Evolutionary conservation across 2,113 vertebrate genomes (phyloP).

Genomic region (Argyrosomus japonicus): DNA sequence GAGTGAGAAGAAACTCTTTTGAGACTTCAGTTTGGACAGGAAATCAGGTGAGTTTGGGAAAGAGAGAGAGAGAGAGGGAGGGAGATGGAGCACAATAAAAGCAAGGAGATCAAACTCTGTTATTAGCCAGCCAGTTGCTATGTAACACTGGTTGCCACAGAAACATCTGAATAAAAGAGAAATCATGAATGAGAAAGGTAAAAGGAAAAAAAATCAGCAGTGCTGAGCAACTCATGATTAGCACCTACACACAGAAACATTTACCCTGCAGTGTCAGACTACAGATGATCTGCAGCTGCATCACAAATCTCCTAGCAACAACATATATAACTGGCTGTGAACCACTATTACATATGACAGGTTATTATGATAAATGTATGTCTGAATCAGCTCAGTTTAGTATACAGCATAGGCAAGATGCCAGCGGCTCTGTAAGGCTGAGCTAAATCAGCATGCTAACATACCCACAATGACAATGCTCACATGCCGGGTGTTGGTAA

Average conservation of each 20-base stretch:
- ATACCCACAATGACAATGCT: too few species aligned
- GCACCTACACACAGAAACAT: constrained; percentile 28
- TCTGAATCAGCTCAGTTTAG: too few species aligned
- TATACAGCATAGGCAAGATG: too few species aligned
- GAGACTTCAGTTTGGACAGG: constrained; percentile 17
- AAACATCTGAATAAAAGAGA: constrained; percentile 79
- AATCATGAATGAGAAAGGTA: constrained; percentile 69
- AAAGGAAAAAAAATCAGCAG: background rate
- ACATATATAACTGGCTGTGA: constrained; percentile 28
- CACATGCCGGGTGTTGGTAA: too few species aligned
- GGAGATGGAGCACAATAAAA: constrained; percentile 28
- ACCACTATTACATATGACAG: background rate
- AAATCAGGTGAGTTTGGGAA: constrained; percentile 38
- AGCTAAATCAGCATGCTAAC: too few species aligned
- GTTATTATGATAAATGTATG: too few species aligned
- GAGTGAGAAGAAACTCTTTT: constrained; percentile 1
- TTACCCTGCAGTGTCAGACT: constrained; percentile 19
- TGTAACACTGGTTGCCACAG: constrained; percentile 79
- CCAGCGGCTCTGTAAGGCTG: too few species aligned
- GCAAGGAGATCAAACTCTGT: constrained; percentile 28
- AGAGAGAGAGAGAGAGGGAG: background rate
- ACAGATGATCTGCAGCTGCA: constrained; percentile 15
- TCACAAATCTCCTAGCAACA: constrained; percentile 51
- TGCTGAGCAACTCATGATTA: constrained; percentile 35
- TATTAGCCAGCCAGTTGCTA: constrained; percentile 77